These are phyloP conservation scores for Rhincodon typus DNA, from an alignment of 2,797 vertebrate genomes.

Conservation along the genomic window DNA sequence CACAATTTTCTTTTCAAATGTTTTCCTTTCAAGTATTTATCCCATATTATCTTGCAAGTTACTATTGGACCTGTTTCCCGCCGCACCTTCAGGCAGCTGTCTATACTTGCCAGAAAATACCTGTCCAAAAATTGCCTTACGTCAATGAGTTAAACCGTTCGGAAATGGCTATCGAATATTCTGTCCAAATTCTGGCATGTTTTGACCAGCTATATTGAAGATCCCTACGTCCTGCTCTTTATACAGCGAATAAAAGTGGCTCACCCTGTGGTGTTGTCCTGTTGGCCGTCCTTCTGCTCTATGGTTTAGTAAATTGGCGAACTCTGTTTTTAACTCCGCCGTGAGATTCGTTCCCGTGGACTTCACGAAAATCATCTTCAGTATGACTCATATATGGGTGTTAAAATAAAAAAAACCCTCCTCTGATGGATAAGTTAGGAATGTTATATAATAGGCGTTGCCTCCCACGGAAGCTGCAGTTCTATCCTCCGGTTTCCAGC, in stretches of 20 bases:
- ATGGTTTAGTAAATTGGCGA: neutral
- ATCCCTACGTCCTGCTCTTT: neutral
- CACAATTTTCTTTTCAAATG: too few relatives aligned
- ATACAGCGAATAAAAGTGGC: neutral
- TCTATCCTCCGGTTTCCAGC: too few relatives aligned
- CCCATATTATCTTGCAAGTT: neutral
- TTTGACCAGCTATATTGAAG: too few relatives aligned
- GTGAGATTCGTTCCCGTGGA: neutral
- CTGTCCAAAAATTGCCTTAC: neutral
- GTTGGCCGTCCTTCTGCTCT: neutral
- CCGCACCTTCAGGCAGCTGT: neutral
- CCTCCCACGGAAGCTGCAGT: neutral
- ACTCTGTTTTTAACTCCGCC: neutral
- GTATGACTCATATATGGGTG: neutral
- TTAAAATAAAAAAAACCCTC: too few relatives aligned
- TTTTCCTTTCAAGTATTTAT: neutral
- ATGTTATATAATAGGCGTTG: neutral
- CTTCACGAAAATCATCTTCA: neutral
- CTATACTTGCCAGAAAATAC: neutral
- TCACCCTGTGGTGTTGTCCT: neutral
- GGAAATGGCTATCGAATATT: neutral
- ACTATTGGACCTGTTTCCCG: neutral
- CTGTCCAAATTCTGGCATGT: neutral
- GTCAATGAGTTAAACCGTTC: neutral
- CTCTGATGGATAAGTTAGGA: neutral